Base-by-base conservation (phyloP, 2,797 vertebrate species). In the Cirrhinus molitorella region DNA sequence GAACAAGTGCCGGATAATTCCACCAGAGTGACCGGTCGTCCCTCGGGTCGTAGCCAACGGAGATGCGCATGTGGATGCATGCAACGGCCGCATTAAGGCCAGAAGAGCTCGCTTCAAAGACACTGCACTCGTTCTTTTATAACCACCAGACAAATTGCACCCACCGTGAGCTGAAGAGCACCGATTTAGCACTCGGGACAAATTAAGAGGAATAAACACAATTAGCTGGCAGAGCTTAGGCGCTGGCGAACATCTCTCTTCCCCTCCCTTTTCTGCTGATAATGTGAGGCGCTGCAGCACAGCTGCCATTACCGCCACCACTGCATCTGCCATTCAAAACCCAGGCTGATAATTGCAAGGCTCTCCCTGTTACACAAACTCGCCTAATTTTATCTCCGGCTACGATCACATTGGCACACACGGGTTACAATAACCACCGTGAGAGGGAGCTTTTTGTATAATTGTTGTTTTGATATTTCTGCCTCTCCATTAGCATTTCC, bases 201-300 rank as follows among this genome's bases (percentile, higher is more conserved):
- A 94, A 95, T 95, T 94, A 94, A 95, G 93, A 94, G 90, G 90
- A 94, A 94, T 94, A 94, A 94, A 94, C 92, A 95, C 91, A 95
- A 95, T 95, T 94, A 94, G 89, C 83, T 83, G 84, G 78, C 83
- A 89, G 92, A 90, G 89, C 88, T 91, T 90, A 91, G 89, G 88
- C 83, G 63, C 85, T 53, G 28, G 79, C 34, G 34, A 80, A 80
- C 80, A 83, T 76, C 65, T 67, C 67, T 77, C 83, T 79, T 78
- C 67, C 63, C 21, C 72, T 75, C 66, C 70, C 81, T 47, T 66
- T 79, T 51, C 83, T 85, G 75, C 75, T 83, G 21, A 90, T 84
- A 81, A 90, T 90, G 90, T 87, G 51, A 75, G 91, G 89, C 86
- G 40, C 89, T 91, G 88, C 87, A 89, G 84, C 85, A 79, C 89